These are phyloP conservation scores for Xiphophorus hellerii DNA, from an alignment of 2,113 vertebrate species.

Conservation along the genomic window DNA sequence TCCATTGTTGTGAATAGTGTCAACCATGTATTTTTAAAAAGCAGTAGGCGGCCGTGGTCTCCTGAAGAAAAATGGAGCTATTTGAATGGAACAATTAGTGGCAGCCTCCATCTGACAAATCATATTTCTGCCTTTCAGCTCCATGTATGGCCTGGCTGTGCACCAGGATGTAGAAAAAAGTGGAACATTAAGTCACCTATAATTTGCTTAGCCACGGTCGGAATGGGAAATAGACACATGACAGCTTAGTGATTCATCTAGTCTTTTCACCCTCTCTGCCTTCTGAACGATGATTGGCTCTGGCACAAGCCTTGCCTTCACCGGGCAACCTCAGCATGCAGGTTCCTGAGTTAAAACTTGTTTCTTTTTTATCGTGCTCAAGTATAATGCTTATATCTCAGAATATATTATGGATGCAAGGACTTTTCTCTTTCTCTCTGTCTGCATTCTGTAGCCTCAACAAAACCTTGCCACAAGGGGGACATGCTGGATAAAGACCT, in stretches of 20 bases:
- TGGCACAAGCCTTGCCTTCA: constrained; percentile 57
- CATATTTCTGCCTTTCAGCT: constrained; percentile 69
- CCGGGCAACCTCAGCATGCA: constrained; percentile 19
- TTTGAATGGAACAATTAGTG: constrained; percentile 71
- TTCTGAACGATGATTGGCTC: constrained; percentile 68
- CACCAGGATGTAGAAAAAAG: constrained; percentile 57
- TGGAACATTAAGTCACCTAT: constrained; percentile 74
- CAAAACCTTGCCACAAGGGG: constrained; percentile 39
- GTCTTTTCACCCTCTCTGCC: constrained; percentile 48
- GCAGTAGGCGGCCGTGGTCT: constrained; percentile 44
- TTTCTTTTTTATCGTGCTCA: constrained; percentile 27
- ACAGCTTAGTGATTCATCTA: constrained; percentile 74
- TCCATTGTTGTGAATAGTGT: constrained; percentile 54
- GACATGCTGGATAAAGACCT: constrained; percentile 59
- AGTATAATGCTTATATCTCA: constrained; percentile 49
- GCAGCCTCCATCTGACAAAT: constrained; percentile 62
- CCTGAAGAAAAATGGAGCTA: constrained; percentile 43
- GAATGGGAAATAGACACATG: constrained; percentile 73
- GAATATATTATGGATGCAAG: constrained; percentile 43
- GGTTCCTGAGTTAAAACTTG: constrained; percentile 23
- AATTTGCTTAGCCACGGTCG: constrained; percentile 71
- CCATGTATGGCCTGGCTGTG: constrained; percentile 63
- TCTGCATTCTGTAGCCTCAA: constrained; percentile 40
- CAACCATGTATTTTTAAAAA: constrained; percentile 59
- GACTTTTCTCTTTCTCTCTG: constrained; percentile 32